A percentile compares a stretch with the other conserved stretches of the same genome.
Evolutionary conservation across 2,113 vertebrate species (phyloP).

Genomic region (Potamarius usumacintae): DNA sequence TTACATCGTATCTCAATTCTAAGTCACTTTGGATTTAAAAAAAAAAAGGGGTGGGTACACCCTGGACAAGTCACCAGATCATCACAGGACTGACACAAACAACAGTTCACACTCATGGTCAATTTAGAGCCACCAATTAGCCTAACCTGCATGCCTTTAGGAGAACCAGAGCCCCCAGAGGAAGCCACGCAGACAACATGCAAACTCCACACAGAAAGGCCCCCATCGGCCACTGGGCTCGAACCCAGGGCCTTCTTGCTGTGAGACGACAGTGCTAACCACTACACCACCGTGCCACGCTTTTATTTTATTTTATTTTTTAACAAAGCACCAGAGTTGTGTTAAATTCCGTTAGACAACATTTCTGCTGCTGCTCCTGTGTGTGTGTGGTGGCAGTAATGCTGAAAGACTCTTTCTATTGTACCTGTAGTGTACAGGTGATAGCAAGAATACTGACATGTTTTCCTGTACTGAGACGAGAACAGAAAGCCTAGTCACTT

Average conservation of each 20-base stretch:
- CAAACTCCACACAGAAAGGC: too few species aligned
- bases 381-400: background rate
- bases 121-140: too few species aligned
- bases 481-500: background rate
- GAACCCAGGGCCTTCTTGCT: too few species aligned
- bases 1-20: background rate
- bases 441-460: background rate
- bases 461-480: background rate
- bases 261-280: too few species aligned
- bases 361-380: background rate
- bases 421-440: background rate
- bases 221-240: too few species aligned
- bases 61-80: too few species aligned
- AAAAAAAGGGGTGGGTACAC: too few species aligned
- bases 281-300: too few species aligned
- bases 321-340: background rate
- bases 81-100: background rate
- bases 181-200: too few species aligned
- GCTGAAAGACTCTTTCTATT: background rate
- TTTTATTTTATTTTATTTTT: background rate
- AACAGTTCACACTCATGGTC: too few species aligned
- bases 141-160: too few species aligned
- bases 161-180: too few species aligned
- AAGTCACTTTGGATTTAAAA: background rate
- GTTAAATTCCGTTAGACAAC: background rate